Evolutionary conservation across 2,113 vertebrate species (phyloP), one percentile per base, ranked within the genome.

Genomic region (Rallus limicola): DNA sequence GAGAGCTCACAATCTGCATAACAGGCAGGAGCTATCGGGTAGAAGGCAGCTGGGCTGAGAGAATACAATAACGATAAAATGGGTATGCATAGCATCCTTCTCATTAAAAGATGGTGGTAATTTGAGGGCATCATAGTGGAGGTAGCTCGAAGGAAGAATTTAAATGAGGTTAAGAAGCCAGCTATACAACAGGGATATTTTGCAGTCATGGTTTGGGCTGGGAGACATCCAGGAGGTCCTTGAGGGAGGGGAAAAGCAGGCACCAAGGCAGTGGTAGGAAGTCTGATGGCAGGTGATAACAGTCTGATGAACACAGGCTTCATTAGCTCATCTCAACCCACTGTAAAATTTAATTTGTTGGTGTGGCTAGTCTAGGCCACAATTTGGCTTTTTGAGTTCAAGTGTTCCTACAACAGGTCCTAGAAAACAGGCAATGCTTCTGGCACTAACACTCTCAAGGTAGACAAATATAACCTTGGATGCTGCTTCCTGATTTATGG

Each of bases 101-200:
- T 97, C 95, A 96, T 96, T 95, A 95, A 95, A 94, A 91, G 93
- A 76, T 82, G 69, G 95, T 94, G 81, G 72, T 82, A 96, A 96
- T 96, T 97, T 91, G 92, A 90, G 92, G 93, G 90, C 88, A 96
- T 86, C 29, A 2, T 46, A 36, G 62, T 91, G 72, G 55, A 91
- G 80, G 90, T 97, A 93, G 92, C 95, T 96, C 68, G 95, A 93
- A 95, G 96, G 95, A 95, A 95, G 88, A 96, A 96, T 96, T 94
- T 93, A 94, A 96, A 96, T 97, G 93, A 97, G 62, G 88, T 90
- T 96, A 96, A 95, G 88, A 94, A 92, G 58, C 44, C 83, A 79
- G n/a, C 53, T 96, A 95, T 94, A 93, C 91, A 93, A 90, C 76
- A 90, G 93, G 95, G 93, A 90, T 94, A 88, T 95, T 96, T 92